Percentiles rank a stretch among this genome's conserved stretches.
Evolutionary conservation across 2,113 vertebrate genomes (phyloP).

Genomic region (Anolis sagrei): DNA sequence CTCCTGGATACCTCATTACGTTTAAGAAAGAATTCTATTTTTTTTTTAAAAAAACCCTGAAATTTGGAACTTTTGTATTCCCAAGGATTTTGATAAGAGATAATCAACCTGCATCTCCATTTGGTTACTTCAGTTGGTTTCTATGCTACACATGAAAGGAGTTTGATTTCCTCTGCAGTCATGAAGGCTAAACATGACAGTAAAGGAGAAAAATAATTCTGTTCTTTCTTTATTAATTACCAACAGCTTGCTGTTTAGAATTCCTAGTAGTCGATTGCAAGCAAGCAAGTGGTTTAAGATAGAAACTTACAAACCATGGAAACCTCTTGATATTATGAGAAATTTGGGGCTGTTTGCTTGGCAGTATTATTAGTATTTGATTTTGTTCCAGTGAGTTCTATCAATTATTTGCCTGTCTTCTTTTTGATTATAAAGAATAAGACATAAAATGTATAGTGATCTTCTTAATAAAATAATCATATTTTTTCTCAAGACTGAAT

Average conservation of each 20-base stretch:
- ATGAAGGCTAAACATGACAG: neutral
- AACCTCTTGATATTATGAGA: neutral
- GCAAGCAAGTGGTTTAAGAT: neutral
- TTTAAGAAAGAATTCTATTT: too few species aligned
- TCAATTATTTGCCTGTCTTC: neutral
- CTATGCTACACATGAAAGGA: neutral
- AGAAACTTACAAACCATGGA: neutral
- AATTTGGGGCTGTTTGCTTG: neutral
- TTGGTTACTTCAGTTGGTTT: neutral
- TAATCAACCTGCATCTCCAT: neutral
- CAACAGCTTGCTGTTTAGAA: neutral
- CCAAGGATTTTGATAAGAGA: too few species aligned
- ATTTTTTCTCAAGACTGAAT: conserved; percentile 33
- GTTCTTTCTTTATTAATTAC: neutral
- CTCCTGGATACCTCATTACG: too few species aligned
- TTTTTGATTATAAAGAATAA: conserved; percentile 5
- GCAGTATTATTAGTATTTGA: neutral
- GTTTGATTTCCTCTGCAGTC: neutral
- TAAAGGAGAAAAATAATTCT: neutral
- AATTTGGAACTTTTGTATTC: too few species aligned
- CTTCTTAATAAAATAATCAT: conserved; percentile 33
- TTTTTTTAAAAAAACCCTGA: too few species aligned
- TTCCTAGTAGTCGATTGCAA: neutral
- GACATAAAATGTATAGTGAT: conserved; percentile 20
- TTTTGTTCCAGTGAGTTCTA: neutral